Evolutionary conservation across 2,888 invertebrate species (phyloP).

Genomic region (Yponomeuta cagnagella): DNA sequence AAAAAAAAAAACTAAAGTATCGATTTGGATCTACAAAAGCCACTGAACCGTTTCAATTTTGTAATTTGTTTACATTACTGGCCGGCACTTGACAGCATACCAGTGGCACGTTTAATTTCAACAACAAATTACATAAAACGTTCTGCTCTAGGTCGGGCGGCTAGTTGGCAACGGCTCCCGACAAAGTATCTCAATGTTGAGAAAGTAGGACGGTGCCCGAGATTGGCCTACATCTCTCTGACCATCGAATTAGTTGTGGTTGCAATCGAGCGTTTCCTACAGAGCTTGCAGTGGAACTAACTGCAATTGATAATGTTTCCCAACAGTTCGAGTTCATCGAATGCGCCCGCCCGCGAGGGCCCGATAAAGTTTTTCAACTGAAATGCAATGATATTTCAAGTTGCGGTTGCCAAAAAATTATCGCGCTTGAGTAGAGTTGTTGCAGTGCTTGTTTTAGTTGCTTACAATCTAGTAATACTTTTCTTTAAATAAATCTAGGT

Average conservation of each 20-base stretch:
- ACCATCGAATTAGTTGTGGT: slow-evolving; percentile 60
- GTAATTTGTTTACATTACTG: slow-evolving; percentile 11
- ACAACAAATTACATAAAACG: slow-evolving; percentile 70
- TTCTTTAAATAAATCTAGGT: too few species aligned
- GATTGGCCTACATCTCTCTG: slow-evolving; percentile 64
- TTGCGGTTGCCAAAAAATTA: slow-evolving; percentile 7
- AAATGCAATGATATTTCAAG: not conserved
- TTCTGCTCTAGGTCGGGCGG: slow-evolving; percentile 41
- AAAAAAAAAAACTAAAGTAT: slow-evolving; percentile 4
- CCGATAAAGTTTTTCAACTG: slow-evolving; percentile 14
- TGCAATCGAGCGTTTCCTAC: slow-evolving; percentile 63
- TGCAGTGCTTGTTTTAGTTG: not conserved
- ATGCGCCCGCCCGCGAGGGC: slow-evolving; percentile 7
- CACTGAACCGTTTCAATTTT: not conserved
- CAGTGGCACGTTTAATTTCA: slow-evolving; percentile 57
- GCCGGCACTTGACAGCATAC: slow-evolving; percentile 25
- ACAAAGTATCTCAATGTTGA: slow-evolving; percentile 62
- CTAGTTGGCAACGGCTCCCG: slow-evolving; percentile 63
- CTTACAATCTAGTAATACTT: not conserved
- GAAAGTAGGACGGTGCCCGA: slow-evolving; percentile 68
- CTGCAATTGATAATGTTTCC: slow-evolving; percentile 59
- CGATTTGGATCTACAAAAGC: slow-evolving; percentile 16
- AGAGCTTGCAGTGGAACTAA: slow-evolving; percentile 47
- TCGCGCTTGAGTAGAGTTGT: not conserved
- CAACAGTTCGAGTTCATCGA: slow-evolving; percentile 32